These are phyloP conservation scores for Dryobota labecula DNA, from an alignment of 2,888 invertebrate genomes.

Conservation along the genomic window DNA sequence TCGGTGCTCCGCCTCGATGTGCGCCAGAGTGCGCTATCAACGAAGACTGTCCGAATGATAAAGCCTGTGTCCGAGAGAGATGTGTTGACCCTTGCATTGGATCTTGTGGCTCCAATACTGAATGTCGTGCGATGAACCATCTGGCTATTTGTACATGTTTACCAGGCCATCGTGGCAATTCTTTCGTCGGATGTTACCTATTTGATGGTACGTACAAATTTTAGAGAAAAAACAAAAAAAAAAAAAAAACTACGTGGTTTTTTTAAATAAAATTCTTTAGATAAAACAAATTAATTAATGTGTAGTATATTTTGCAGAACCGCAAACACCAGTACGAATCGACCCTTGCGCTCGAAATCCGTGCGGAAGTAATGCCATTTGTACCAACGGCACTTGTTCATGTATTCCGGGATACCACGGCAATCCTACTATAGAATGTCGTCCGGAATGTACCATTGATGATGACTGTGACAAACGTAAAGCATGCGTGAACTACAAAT, in stretches of 20 bases:
- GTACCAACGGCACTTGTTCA: constrained; percentile 91
- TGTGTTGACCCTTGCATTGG: constrained; percentile 94
- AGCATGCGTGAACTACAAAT: constrained; percentile 94
- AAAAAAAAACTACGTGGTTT: neutral
- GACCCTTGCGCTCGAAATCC: constrained; percentile 92
- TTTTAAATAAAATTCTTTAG: neutral
- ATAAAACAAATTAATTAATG: neutral
- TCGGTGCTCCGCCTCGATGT: constrained; percentile 93
- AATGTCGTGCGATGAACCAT: constrained; percentile 94
- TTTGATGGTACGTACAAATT: constrained; percentile 74
- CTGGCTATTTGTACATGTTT: constrained; percentile 94
- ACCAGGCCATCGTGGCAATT: constrained; percentile 93
- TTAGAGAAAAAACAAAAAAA: too few relatives aligned
- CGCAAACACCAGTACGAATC: constrained; percentile 75
- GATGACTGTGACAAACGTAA: constrained; percentile 93
- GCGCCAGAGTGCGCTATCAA: constrained; percentile 94
- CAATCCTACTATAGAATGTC: constrained; percentile 92
- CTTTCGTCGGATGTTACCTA: constrained; percentile 90
- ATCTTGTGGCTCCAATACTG: constrained; percentile 92
- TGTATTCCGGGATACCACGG: constrained; percentile 92
- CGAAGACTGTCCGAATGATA: constrained; percentile 93
- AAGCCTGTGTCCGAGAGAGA: constrained; percentile 93
- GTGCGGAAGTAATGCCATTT: constrained; percentile 92
- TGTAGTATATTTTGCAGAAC: constrained; percentile 72
- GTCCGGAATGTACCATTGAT: constrained; percentile 94